Evolutionary conservation across 2,888 invertebrate species (phyloP), one percentile per base, ranked within the genome.

Genomic region (Leuctra nigra): DNA sequence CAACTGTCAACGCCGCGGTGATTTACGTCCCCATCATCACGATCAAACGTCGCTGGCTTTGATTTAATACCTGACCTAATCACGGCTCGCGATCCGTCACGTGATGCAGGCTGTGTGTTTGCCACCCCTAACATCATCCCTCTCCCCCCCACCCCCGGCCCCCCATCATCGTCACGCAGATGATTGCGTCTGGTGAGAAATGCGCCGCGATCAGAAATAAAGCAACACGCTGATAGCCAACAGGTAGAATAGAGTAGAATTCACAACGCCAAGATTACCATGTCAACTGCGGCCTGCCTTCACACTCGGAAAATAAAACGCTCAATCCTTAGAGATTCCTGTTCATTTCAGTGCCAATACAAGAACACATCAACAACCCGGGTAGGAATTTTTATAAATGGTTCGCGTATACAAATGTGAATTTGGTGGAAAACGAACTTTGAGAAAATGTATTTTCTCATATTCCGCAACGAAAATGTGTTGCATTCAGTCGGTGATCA

Each of bases 41-140:
- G 44, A 44, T 29, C 23, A 44, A 50, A 50, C 50, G 50, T 44
- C 53, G 39, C 33, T 18, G 44, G 56, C 53, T 59, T 58, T 59
- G 59, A 59, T 59, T 55, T 59, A 59, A 59, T 55, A 59, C 53
- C 46, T 47, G 22, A 25, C 44, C 35, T 59, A 55, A 59, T 56
- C 53, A 54, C 52, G 18, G 53, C 53, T n/a, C 35, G 16, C 47
- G 36, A 58, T 58, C 58, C 55, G 44, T 58, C 58, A 55, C 44
- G n/a, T 50, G 29, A 7, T 29, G 11, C 11, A 29, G 29, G 29
- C 11, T 29, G 29, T 29, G 29, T 6, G 7, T 11, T 29, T 29
- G n/a, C 20, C 20, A 14, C 41, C 41, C 18, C 41, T 18, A 2
- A 3, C 3, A 9, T 41, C 20, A 41, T 41, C 4, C 50, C 3